Evolutionary conservation across 2,888 invertebrate species (phyloP).

Genomic region (Pimpla rufipes): DNA sequence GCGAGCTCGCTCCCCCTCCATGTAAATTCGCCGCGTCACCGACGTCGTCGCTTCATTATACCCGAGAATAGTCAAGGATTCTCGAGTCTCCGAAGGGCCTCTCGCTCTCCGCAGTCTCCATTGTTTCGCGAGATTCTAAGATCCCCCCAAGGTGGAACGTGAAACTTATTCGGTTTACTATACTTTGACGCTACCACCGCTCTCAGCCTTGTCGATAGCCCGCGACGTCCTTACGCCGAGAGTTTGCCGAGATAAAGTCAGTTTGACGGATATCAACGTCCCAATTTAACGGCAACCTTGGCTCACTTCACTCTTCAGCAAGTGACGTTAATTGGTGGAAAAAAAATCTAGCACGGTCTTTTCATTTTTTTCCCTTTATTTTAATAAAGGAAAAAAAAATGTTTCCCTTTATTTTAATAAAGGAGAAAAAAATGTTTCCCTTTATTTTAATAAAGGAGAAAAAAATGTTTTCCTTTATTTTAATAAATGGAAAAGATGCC

Average conservation of each 20-base stretch:
- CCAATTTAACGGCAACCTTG: neutral
- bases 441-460: neutral
- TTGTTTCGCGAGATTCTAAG: slow-evolving; percentile 73
- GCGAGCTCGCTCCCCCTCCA: slow-evolving; percentile 36
- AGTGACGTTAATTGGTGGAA: neutral
- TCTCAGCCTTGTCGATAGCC: slow-evolving; percentile 23
- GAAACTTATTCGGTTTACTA: slow-evolving; percentile 58
- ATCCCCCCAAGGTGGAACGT: slow-evolving; percentile 27
- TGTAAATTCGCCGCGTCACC: slow-evolving; percentile 74
- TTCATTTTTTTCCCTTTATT: neutral
- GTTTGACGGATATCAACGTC: neutral
- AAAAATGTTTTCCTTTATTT: no score
- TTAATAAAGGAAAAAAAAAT: neutral
- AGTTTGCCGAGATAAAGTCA: slow-evolving; percentile 4
- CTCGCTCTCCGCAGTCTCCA: slow-evolving; percentile 68
- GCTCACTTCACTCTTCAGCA: neutral
- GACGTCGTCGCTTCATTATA: slow-evolving; percentile 72
- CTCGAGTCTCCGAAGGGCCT: slow-evolving; percentile 50
- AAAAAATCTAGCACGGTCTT: neutral
- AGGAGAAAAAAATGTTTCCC: no score
- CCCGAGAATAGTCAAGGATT: slow-evolving; percentile 73
- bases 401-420: no score
- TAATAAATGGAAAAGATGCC: no score
- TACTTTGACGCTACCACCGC: slow-evolving; percentile 36
- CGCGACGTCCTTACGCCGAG: neutral